Base-by-base conservation (phyloP, 2,113 vertebrate genomes). In the Alaudala cheleensis region DNA sequence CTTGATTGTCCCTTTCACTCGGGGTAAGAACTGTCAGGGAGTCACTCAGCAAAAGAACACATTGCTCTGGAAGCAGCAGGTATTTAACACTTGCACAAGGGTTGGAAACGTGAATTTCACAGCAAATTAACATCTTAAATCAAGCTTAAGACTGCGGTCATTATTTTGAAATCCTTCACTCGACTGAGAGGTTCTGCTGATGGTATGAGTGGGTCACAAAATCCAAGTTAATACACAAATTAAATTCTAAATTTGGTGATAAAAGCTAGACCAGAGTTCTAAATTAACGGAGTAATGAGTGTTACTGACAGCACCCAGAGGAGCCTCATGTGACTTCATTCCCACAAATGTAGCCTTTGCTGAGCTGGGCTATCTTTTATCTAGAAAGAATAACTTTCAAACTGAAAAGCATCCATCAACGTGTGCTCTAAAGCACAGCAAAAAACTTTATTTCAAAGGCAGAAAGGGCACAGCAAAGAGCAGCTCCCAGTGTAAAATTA, bases 351-450 rank as follows among this genome's bases (percentile, higher is more conserved):
- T 1, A 76, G 78, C 40, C 54, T 77, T 61, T 54, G 87, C 79
- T 82, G 62, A 69, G 87, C 49, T 40, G 39, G 88, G 78, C 70
- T 95, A 49, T 61, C 80, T 97, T 96, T 97, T 80, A 93, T 92
- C 50, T 92, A 74, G 53, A 93, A 96, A 95, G 92, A 44, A 91
- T 51, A 54, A 66, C 93, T 91, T 95, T 94, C 45, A 81, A 96
- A 95, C 84, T 93, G 81, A 94, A 96, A 96, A 85, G 94, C 25
- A 97, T 91, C 81, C 74, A 95, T 84, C 90, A 94, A 31, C 9
- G 8, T 39, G n/a, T 47, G 73, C 37, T 69, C 37, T 42, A 39
- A 85, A 84, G 40, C 21, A 81, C 3, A 51, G 12, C 2, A 31
- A 58, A 31, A 26, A 77, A 12, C 54, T 9, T 8, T 18, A n/a